phyloP scores from a whole-genome alignment of 2,888 invertebrate genomes.

The Drosophila rellima region DNA sequence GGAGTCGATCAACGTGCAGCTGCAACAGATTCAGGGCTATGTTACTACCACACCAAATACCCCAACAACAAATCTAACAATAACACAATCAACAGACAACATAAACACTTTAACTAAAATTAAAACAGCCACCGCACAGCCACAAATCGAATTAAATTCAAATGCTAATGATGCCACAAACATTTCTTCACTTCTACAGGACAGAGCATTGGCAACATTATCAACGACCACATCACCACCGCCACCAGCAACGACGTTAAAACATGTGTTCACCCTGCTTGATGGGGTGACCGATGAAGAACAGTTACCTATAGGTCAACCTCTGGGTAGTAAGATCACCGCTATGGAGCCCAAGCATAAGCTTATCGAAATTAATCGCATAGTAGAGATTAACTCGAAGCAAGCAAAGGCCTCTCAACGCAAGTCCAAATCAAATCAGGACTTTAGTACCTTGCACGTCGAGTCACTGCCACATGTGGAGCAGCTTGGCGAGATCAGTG shows the following conservation, averaged over 20 bases:
- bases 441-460: conserved; percentile 86
- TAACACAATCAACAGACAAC: conserved; percentile 60
- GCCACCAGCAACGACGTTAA: conserved; percentile 84
- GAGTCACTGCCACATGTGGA: conserved; percentile 88
- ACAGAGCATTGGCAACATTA: conserved; percentile 28
- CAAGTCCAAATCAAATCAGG: conserved; percentile 86
- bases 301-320: conserved; percentile 17
- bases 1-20: conserved; percentile 47
- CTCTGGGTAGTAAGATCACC: conserved; percentile 42
- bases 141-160: conserved; percentile 37
- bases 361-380: conserved; percentile 89
- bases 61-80: conserved; percentile 47
- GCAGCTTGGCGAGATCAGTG: conserved; percentile 90
- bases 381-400: conserved; percentile 90
- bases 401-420: conserved; percentile 88
- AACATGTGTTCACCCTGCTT: conserved; percentile 86
- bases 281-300: conserved; percentile 70
- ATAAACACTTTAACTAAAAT: conserved; percentile 52
- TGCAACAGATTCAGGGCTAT: conserved; percentile 70
- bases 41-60: conserved; percentile 78
- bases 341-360: conserved; percentile 86
- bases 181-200: conserved; percentile 82
- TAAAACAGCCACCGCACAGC: conserved; percentile 52
- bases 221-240: conserved; percentile 66
- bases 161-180: conserved; percentile 79